Conservation (phyloP, 2,888 invertebrate genomes). For the Saturnia japonica region DNA sequence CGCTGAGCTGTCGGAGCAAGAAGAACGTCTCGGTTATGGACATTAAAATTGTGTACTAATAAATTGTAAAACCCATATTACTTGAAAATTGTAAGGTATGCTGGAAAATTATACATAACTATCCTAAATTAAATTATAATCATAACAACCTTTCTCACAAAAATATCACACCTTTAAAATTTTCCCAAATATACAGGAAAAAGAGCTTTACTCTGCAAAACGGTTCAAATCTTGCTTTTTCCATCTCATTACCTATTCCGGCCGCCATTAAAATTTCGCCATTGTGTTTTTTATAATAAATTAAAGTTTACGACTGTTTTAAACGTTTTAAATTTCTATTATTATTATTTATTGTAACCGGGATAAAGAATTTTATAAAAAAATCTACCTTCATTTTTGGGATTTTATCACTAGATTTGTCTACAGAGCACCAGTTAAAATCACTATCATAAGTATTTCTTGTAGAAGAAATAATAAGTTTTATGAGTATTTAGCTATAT, state of each 20-base stretch:
- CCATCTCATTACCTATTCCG: constrained; percentile 5
- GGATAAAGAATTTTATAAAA: not conserved
- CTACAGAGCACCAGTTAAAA: not conserved
- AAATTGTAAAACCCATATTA: too few species aligned
- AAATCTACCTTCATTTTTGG: not conserved
- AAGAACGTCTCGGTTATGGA: too few species aligned
- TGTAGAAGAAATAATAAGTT: too few species aligned
- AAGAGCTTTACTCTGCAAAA: not conserved
- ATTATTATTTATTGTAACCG: not conserved
- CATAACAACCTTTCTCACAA: too few species aligned
- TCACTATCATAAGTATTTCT: not conserved
- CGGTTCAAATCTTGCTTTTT: constrained; percentile 8
- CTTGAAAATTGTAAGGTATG: too few species aligned
- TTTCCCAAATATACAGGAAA: not conserved
- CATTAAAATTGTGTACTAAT: too few species aligned
- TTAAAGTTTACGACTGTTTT: not conserved
- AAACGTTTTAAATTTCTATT: not conserved
- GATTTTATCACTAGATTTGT: not conserved
- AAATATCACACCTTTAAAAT: not conserved
- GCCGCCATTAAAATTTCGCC: not conserved
- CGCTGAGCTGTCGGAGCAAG: too few species aligned
- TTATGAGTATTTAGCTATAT: too few species aligned
- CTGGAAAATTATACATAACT: too few species aligned
- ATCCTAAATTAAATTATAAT: too few species aligned
- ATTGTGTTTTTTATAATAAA: constrained; percentile 6